Conservation (phyloP, 2,113 vertebrate species). For the Struthidea cinerea region DNA sequence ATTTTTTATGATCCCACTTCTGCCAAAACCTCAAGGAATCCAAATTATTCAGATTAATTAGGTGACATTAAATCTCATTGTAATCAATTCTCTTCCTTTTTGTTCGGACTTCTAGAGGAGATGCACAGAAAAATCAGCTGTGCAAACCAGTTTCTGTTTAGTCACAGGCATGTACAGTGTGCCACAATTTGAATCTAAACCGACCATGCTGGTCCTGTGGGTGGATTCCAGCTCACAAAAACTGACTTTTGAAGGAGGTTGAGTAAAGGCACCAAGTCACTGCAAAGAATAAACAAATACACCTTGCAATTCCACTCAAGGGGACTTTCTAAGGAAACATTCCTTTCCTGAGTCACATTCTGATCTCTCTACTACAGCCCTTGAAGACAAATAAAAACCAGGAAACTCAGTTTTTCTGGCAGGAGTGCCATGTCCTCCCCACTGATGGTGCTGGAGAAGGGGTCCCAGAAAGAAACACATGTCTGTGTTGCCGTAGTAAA, state of each 20-base stretch:
- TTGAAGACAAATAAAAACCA: neutral
- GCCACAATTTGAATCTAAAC: neutral
- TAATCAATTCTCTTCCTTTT: neutral
- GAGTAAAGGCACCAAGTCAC: neutral
- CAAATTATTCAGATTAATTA: neutral
- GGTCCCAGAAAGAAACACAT: neutral
- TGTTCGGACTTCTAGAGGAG: neutral
- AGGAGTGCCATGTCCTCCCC: neutral
- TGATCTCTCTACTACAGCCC: neutral
- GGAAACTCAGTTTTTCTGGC: neutral
- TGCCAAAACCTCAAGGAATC: neutral
- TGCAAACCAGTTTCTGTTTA: neutral
- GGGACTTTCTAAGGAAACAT: constrained; percentile 7
- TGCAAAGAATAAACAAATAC: neutral
- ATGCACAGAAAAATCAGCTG: neutral
- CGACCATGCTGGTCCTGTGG: neutral
- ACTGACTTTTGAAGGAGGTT: neutral
- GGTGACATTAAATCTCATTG: neutral
- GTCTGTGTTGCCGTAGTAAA: neutral
- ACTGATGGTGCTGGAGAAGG: neutral
- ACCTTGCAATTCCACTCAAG: neutral
- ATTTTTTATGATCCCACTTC: neutral
- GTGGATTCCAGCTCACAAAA: neutral
- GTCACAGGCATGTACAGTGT: neutral
- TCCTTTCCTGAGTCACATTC: neutral